Evolutionary conservation across 2,888 invertebrate species (phyloP).

Genomic region (Brachyopa scutellaris): DNA sequence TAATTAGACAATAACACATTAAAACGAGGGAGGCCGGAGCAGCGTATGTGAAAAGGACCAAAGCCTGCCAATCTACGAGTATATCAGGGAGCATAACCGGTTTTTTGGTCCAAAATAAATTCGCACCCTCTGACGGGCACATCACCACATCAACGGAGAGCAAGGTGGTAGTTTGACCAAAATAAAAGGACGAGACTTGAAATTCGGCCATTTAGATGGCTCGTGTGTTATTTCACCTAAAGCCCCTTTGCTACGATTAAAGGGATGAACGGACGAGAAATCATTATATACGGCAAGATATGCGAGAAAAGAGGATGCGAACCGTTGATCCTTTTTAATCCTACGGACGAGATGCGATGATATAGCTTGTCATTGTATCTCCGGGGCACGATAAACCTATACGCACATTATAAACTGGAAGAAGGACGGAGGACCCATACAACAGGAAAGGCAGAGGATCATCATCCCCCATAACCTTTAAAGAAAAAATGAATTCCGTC

Average conservation of each 20-base stretch:
- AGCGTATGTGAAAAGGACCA: slow-evolving; percentile 54
- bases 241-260: slow-evolving; percentile 64
- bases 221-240: slow-evolving; percentile 71
- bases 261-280: slow-evolving; percentile 64
- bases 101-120: slow-evolving; percentile 43
- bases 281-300: slow-evolving; percentile 64
- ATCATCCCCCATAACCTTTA: slow-evolving; percentile 35
- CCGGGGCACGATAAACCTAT: slow-evolving; percentile 80
- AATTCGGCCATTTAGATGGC: slow-evolving; percentile 67
- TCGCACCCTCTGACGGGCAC: slow-evolving; percentile 50
- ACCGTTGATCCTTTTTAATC: slow-evolving; percentile 71
- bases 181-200: slow-evolving; percentile 43
- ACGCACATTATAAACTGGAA: slow-evolving; percentile 82
- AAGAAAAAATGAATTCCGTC: slow-evolving; percentile 52
- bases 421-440: slow-evolving; percentile 75
- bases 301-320: slow-evolving; percentile 44
- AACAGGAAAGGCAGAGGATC: slow-evolving; percentile 18
- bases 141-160: neutral
- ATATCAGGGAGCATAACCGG: slow-evolving; percentile 49
- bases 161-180: slow-evolving; percentile 35
- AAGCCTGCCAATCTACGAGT: slow-evolving; percentile 48
- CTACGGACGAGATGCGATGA: slow-evolving; percentile 75
- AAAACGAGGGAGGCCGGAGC: slow-evolving; percentile 44
- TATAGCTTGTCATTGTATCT: slow-evolving; percentile 80
- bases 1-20: slow-evolving; percentile 73